Percentiles rank a stretch among this genome's conserved stretches.
Conservation (phyloP, 2,113 vertebrate species). For the Serilophus lunatus region DNA sequence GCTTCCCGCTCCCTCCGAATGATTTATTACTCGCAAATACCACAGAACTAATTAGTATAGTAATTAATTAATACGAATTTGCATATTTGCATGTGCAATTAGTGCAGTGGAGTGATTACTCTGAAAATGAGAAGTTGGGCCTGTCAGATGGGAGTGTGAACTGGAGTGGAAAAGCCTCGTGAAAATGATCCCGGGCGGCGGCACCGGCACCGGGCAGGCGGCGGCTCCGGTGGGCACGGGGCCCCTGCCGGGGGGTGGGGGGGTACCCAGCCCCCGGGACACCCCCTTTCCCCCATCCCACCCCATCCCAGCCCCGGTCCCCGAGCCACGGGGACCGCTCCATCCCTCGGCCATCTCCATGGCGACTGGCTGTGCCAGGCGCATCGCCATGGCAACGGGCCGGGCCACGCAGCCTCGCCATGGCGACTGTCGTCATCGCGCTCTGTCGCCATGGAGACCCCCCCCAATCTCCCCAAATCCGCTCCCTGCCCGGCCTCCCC, state of each 20-base stretch:
- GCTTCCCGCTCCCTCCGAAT: conserved; percentile 93
- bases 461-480: neutral
- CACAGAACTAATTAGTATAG: conserved; percentile 99
- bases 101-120: conserved; percentile 92
- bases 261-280: neutral
- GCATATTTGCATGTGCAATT: conserved; percentile 99
- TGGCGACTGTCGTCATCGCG: conserved; percentile 58
- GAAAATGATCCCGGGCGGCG: conserved; percentile 72
- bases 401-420: conserved; percentile 53
- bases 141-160: conserved; percentile 84
- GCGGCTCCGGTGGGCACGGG: neutral
- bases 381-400: conserved; percentile 46
- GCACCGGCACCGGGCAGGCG: neutral
- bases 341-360: conserved; percentile 67
- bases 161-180: conserved; percentile 82
- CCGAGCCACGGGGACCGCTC: conserved; percentile 19
- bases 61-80: conserved; percentile 99
- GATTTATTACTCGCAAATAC: conserved; percentile 99
- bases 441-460: conserved; percentile 52
- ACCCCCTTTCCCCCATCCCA: neutral
- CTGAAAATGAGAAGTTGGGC: conserved; percentile 92
- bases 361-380: conserved; percentile 58
- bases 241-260: rapidly evolving
- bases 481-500: neutral
- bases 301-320: neutral